phyloP scores from a whole-genome alignment of 1,140 invertebrate species.

The Alviniconcha marisindica region DNA sequence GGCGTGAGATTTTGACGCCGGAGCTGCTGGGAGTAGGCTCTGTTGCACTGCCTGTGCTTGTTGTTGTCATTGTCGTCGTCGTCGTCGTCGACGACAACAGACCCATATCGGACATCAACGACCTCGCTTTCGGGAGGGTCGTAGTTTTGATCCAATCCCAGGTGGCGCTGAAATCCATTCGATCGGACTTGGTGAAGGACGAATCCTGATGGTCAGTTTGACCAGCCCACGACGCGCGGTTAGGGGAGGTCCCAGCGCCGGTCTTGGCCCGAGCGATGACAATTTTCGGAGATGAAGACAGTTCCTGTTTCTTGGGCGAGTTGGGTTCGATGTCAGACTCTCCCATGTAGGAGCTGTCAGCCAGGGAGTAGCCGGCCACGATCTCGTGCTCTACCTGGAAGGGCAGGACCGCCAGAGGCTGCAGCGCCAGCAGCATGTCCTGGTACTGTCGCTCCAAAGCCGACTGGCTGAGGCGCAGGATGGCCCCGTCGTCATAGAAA shows the following conservation, averaged over 20 bases:
- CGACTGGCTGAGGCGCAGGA: constrained; percentile 84
- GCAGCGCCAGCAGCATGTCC: constrained; percentile 84
- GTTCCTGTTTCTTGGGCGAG: neutral
- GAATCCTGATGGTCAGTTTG: neutral
- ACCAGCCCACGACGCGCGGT: constrained; percentile 32
- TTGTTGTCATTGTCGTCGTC: neutral
- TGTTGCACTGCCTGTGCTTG: neutral
- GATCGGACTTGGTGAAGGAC: neutral
- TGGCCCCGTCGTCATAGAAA: constrained; percentile 85
- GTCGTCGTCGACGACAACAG: neutral
- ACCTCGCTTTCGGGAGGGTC: constrained; percentile 38
- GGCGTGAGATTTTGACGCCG: constrained; percentile 16
- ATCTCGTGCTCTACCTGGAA: constrained; percentile 87
- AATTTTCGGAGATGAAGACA: constrained; percentile 26
- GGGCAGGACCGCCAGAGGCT: constrained; percentile 85
- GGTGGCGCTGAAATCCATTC: constrained; percentile 17
- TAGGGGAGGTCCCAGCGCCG: neutral
- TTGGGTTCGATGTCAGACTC: constrained; percentile 26
- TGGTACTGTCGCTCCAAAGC: constrained; percentile 81
- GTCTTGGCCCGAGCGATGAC: constrained; percentile 27
- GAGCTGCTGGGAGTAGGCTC: neutral
- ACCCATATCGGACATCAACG: constrained; percentile 35
- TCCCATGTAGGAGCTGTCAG: constrained; percentile 31
- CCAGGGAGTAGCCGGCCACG: constrained; percentile 68
- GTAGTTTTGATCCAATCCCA: constrained; percentile 38